A percentile compares a stretch with the other conserved stretches of the same genome.
Evolutionary conservation across 2,888 invertebrate genomes (phyloP).

Genomic region (Chrysolina oricalcia): DNA sequence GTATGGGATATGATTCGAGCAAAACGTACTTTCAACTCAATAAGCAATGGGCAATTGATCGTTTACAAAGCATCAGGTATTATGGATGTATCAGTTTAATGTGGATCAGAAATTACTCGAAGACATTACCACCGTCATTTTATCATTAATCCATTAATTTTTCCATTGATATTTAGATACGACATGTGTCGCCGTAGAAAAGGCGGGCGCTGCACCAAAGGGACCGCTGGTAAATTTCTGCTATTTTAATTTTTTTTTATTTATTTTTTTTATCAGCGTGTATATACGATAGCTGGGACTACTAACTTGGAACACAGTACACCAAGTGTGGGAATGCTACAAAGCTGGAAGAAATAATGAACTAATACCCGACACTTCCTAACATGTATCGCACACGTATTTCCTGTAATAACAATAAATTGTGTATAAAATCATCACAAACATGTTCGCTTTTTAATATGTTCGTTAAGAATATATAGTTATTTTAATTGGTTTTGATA

Average conservation of each 20-base stretch:
- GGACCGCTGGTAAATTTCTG: constrained; percentile 91
- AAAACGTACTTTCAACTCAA: too few relatives aligned
- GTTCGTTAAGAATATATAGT: too few relatives aligned
- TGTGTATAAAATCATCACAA: too few relatives aligned
- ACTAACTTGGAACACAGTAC: constrained; percentile 48
- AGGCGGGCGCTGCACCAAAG: constrained; percentile 97
- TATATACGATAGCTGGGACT: constrained; percentile 52
- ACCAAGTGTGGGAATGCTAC: constrained; percentile 36
- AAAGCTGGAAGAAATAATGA: constrained; percentile 39
- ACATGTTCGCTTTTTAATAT: too few relatives aligned
- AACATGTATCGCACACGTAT: constrained; percentile 46
- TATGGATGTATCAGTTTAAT: too few relatives aligned
- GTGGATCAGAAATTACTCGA: too few relatives aligned
- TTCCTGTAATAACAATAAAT: constrained; percentile 47
- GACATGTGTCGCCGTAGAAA: constrained; percentile 98
- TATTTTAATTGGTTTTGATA: too few relatives aligned
- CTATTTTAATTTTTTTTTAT: constrained; percentile 39
- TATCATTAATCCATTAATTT: neutral
- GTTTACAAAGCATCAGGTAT: too few relatives aligned
- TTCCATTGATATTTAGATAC: constrained; percentile 80
- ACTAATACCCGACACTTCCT: constrained; percentile 44
- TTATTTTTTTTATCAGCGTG: constrained; percentile 45
- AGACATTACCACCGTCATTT: neutral
- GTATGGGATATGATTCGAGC: too few relatives aligned
- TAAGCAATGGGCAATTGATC: too few relatives aligned